A percentile compares a stretch with the other conserved stretches of the same genome.
Conservation (phyloP, 2,888 invertebrate species). For the Cactoblastis cactorum region DNA sequence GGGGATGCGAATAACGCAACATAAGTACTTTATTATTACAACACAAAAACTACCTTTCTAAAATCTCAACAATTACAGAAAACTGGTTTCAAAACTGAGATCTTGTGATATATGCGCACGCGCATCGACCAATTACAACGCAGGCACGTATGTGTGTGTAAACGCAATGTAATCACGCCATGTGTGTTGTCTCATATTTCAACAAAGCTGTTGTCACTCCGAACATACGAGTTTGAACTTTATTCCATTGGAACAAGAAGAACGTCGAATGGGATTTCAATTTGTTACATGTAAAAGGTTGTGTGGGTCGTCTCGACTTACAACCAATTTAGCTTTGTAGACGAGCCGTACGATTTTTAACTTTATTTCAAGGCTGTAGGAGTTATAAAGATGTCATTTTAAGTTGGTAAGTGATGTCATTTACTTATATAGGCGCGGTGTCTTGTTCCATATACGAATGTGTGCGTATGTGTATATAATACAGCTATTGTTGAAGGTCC, state of each 20-base stretch:
- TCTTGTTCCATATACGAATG: conserved; percentile 30
- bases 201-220: conserved; percentile 20
- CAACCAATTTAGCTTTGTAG: conserved; percentile 20
- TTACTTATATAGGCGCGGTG: conserved; percentile 40
- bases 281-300: conserved; percentile 3
- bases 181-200: conserved; percentile 29
- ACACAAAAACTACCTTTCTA: conserved; percentile 70
- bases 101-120: conserved; percentile 33
- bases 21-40: conserved; percentile 50
- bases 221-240: conserved; percentile 31
- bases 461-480: conserved; percentile 21
- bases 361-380: conserved; percentile 27
- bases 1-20: conserved; percentile 39
- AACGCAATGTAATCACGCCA: conserved; percentile 18
- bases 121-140: conserved; percentile 27
- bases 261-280: not conserved
- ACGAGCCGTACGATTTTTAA: conserved; percentile 27
- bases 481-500: conserved; percentile 37
- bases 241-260: conserved; percentile 21
- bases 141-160: conserved; percentile 19
- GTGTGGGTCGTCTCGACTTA: conserved; percentile 29
- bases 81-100: conserved; percentile 65
- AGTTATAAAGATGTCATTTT: conserved; percentile 2
- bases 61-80: conserved; percentile 68
- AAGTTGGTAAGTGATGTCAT: conserved; percentile 41